These are phyloP conservation scores for Ooceraea biroi DNA, from an alignment of 1,140 invertebrate genomes.

Conservation along the genomic window DNA sequence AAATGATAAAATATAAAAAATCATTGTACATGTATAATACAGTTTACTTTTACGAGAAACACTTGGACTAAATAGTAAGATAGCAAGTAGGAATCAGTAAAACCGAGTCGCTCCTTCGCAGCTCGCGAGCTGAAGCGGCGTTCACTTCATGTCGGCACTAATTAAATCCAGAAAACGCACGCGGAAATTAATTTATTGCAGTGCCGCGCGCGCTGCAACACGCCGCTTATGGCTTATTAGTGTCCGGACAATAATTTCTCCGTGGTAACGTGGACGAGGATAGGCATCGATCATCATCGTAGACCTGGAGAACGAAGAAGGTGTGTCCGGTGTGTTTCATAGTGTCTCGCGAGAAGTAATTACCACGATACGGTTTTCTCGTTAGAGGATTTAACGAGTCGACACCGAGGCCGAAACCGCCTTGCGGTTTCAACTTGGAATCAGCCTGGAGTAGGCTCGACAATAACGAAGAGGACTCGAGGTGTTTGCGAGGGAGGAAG, in stretches of 20 bases:
- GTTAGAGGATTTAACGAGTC: constrained; percentile 70
- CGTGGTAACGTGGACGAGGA: constrained; percentile 39
- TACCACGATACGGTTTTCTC: constrained; percentile 74
- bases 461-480: background rate
- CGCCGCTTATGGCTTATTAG: constrained; percentile 58
- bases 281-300: constrained; percentile 60
- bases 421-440: constrained; percentile 65
- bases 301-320: constrained; percentile 11
- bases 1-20: background rate
- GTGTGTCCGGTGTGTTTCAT: constrained; percentile 45
- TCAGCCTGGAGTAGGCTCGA: constrained; percentile 7
- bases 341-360: constrained; percentile 73
- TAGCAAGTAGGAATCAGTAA: background rate
- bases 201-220: background rate
- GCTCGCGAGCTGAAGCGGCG: background rate
- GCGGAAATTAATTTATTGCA: constrained; percentile 32
- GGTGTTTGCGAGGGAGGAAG: background rate
- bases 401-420: constrained; percentile 30
- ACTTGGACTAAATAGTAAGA: too few relatives aligned
- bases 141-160: background rate
- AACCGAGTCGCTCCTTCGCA: background rate
- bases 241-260: constrained; percentile 52
- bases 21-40: too few relatives aligned
- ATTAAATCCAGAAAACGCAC: constrained; percentile 25
- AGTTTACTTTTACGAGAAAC: too few relatives aligned